A percentile compares a stretch with the other conserved stretches of the same genome.
These are phyloP conservation scores for Heliconius hortense DNA, from an alignment of 2,888 invertebrate genomes.

Conservation along the genomic window DNA sequence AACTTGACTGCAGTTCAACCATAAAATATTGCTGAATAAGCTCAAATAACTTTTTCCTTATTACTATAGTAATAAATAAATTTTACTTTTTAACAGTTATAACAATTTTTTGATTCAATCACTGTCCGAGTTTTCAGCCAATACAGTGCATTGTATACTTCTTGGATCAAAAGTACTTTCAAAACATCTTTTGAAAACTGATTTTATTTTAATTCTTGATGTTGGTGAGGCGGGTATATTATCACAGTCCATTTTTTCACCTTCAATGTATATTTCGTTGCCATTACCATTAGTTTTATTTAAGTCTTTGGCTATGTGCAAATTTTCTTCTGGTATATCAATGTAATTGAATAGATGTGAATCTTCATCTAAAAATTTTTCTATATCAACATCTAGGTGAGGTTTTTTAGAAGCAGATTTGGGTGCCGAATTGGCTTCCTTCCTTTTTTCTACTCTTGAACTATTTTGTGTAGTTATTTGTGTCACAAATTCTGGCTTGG, in stretches of 20 bases:
- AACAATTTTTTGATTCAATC: slow-evolving; percentile 54
- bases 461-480: slow-evolving; percentile 71
- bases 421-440: slow-evolving; percentile 53
- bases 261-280: slow-evolving; percentile 36
- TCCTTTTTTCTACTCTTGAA: slow-evolving; percentile 57
- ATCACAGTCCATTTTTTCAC: slow-evolving; percentile 64
- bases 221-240: slow-evolving; percentile 83
- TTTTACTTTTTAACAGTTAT: neutral
- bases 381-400: slow-evolving; percentile 65
- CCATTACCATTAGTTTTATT: slow-evolving; percentile 48
- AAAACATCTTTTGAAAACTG: slow-evolving; percentile 88
- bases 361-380: slow-evolving; percentile 73
- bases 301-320: slow-evolving; percentile 35
- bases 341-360: slow-evolving; percentile 76
- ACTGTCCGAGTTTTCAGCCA: slow-evolving; percentile 88
- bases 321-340: slow-evolving; percentile 64
- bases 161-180: slow-evolving; percentile 86
- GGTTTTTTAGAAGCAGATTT: slow-evolving; percentile 64
- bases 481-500: slow-evolving; percentile 81
- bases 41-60: neutral
- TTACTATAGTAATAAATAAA: neutral
- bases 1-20: neutral
- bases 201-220: slow-evolving; percentile 81
- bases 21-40: neutral
- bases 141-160: slow-evolving; percentile 81